Base-by-base conservation (phyloP, 2,113 vertebrate genomes). In the Pseudorhombus dupliciocellatus region DNA sequence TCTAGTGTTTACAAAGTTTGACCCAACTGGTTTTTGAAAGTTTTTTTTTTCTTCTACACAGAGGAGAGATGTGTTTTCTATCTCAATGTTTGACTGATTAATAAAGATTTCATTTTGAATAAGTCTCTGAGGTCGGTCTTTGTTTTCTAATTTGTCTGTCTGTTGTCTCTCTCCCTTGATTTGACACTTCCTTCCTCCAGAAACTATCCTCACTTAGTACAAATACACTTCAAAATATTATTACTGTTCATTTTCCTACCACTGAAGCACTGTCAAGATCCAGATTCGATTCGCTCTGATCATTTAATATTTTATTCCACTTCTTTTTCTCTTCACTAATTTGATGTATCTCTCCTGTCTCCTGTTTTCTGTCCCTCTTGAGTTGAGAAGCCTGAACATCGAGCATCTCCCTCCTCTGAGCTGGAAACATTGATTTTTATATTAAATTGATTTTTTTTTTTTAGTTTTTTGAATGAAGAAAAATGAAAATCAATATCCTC, bases 31-130 rank as follows among this genome's bases (percentile, higher is more conserved):
- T 72, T 81, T 85, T 66, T 31, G 28, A 75, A 20, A 25, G n/a
- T n/a, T 12, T 55, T 55, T 51, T 57, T 57, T 75, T 60, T 70
- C 48, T 72, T 75, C 73, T 72, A 73, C 73, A 50, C 37, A 30
- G 37, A 30, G 44, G 28, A 31, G 52, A 48, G 53, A 31, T 74
- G 42, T 61, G 48, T 90, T 88, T 89, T 87, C 68, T 85, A 90
- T 88, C 81, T 76, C 64, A 60, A 70, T 73, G 81, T 77, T 70
- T 75, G 74, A 73, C 70, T 82, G 75, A 55, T 75, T 72, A 89
- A 86, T 90, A 89, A 90, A 89, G 62, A 55, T 75, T 85, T 72
- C n/a, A 16, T 77, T 83, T 80, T 71, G 70, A 84, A 54, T 74
- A 83, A 4, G 8, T 24, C 12, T 22, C 31, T 11, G 11, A n/a